A percentile compares a stretch with the other conserved stretches of the same genome.
Evolutionary conservation across 2,888 invertebrate genomes (phyloP).

Genomic region (Listrodromus nycthemerus): DNA sequence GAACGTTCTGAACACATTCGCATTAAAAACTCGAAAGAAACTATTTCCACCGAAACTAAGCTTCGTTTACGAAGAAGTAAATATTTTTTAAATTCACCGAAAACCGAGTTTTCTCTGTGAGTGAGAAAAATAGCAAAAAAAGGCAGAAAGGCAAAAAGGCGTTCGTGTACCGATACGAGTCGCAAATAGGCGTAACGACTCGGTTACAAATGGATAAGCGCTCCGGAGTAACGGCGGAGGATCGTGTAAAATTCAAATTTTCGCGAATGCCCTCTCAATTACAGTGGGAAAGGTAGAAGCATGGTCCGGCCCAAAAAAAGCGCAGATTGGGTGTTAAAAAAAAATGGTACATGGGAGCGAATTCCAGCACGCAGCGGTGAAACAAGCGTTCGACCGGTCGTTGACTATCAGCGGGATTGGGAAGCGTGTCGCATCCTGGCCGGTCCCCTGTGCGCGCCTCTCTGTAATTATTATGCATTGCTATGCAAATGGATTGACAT

Average conservation of each 20-base stretch:
- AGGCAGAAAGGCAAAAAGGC: neutral
- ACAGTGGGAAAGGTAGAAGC: slow-evolving; percentile 2
- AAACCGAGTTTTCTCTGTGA: neutral
- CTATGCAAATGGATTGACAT: slow-evolving; percentile 80
- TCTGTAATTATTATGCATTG: slow-evolving; percentile 81
- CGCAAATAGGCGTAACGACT: slow-evolving; percentile 9
- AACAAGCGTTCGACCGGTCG: slow-evolving; percentile 23
- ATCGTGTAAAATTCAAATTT: slow-evolving; percentile 43
- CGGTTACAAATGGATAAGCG: slow-evolving; percentile 39
- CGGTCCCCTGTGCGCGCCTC: slow-evolving; percentile 65
- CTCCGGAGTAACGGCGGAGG: slow-evolving; percentile 10
- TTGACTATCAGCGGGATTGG: slow-evolving; percentile 33
- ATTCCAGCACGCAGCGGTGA: slow-evolving; percentile 30
- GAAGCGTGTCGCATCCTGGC: slow-evolving; percentile 35
- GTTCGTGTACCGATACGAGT: neutral
- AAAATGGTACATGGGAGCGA: slow-evolving; percentile 25
- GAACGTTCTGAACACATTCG: no score
- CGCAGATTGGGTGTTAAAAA: slow-evolving; percentile 35
- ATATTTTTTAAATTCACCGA: no score
- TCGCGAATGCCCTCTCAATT: slow-evolving; percentile 38
- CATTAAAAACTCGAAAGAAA: no score
- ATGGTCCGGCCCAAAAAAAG: slow-evolving; percentile 10
- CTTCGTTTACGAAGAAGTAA: neutral
- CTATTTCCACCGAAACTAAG: no score
- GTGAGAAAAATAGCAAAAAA: neutral